A percentile compares a stretch with the other conserved stretches of the same genome.
Evolutionary conservation across 1,140 invertebrate genomes (phyloP).

Genomic region (Radopholus similis): DNA sequence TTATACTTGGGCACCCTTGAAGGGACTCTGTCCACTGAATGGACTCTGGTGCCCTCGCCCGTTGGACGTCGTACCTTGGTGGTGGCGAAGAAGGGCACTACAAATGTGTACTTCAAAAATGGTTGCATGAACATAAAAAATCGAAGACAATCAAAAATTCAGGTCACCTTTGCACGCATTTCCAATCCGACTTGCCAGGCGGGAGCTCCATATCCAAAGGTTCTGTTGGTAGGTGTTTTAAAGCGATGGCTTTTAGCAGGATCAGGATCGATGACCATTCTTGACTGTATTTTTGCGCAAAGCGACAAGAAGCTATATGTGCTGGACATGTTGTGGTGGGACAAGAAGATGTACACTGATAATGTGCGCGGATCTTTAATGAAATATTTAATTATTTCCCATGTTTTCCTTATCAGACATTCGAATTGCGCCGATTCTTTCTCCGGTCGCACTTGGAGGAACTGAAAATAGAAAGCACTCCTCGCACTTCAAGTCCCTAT

Average conservation of each 20-base stretch:
- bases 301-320: constrained; percentile 1
- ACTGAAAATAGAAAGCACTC: not conserved
- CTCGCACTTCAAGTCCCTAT: not conserved
- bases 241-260: not conserved
- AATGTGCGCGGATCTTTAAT: not conserved
- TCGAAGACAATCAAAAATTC: not conserved
- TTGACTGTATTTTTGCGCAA: constrained; percentile 6
- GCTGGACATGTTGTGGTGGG: constrained; percentile 12
- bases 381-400: not conserved
- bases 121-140: not conserved
- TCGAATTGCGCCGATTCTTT: not conserved
- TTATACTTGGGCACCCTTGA: no score
- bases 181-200: not conserved
- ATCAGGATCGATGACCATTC: constrained; percentile 4
- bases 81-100: constrained; percentile 12
- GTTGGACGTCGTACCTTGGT: constrained; percentile 15
- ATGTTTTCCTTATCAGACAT: not conserved
- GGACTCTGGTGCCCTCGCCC: constrained; percentile 25
- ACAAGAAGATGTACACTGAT: constrained; percentile 1
- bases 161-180: not conserved
- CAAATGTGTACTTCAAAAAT: constrained; percentile 15
- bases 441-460: not conserved
- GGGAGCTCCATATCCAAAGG: not conserved
- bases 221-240: not conserved
- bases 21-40: constrained; percentile 19